Conservation (phyloP, 2,113 vertebrate species). For the Callocephalon fimbriatum region DNA sequence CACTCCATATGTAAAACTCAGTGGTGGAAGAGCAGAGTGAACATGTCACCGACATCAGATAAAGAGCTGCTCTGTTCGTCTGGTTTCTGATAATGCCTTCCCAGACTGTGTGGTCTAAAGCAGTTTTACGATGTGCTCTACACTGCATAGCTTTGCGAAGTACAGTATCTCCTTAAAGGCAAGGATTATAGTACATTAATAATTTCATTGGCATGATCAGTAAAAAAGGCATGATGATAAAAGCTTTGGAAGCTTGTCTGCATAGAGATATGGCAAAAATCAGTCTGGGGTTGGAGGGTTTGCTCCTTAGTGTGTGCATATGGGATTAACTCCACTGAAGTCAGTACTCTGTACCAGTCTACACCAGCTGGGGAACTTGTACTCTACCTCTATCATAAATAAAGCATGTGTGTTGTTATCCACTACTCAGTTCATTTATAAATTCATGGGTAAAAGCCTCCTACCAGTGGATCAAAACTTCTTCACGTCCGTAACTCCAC, state of each 20-base stretch:
- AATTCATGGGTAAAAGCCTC: slow-evolving; percentile 8
- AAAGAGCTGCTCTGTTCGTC: not conserved
- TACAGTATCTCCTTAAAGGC: not conserved
- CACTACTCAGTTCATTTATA: not conserved
- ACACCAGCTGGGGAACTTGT: slow-evolving; percentile 8
- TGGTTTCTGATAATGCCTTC: not conserved
- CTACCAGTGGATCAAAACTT: not conserved
- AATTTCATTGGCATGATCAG: slow-evolving; percentile 27
- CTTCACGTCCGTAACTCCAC: not conserved
- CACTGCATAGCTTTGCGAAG: slow-evolving; percentile 32
- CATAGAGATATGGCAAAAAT: slow-evolving; percentile 49
- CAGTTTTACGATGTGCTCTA: slow-evolving; percentile 46
- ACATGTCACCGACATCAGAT: not conserved
- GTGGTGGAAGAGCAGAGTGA: not conserved
- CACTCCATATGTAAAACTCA: not conserved
- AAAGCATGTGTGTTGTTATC: not conserved
- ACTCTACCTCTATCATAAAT: not conserved
- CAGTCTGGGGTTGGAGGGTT: not conserved
- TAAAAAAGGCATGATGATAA: slow-evolving; percentile 46
- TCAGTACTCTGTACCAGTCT: not conserved
- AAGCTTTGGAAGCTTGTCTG: slow-evolving; percentile 51
- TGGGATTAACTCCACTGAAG: not conserved
- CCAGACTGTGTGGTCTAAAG: slow-evolving; percentile 27
- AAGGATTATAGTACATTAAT: slow-evolving; percentile 27
- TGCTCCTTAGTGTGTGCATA: not conserved